Evolutionary conservation across 2,113 vertebrate genomes (phyloP).

Genomic region (Aleadryas rufinucha): DNA sequence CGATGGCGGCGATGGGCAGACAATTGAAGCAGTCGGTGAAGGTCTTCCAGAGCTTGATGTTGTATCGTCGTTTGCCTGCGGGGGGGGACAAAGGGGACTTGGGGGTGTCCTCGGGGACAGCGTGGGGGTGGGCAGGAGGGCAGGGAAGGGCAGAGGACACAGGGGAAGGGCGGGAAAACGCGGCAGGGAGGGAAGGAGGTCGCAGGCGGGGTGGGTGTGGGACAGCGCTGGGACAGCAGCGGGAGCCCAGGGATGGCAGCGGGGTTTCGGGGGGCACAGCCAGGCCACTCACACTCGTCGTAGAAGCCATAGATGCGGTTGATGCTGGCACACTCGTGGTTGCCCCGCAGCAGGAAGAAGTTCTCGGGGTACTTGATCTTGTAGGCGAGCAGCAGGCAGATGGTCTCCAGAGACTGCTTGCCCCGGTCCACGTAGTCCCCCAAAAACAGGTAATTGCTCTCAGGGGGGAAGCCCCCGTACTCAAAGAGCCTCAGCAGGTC

Average conservation of each 20-base stretch:
- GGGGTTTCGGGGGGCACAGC: accelerated
- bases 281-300: constrained; percentile 85
- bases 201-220: constrained; percentile 35
- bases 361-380: constrained; percentile 91
- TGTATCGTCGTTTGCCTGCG: constrained; percentile 97
- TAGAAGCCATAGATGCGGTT: constrained; percentile 98
- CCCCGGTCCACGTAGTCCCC: constrained; percentile 86
- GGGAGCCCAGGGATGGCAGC: accelerated
- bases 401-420: constrained; percentile 91
- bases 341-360: constrained; percentile 94
- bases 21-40: constrained; percentile 99
- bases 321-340: constrained; percentile 97
- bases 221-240: accelerated
- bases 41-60: constrained; percentile 98
- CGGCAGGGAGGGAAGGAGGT: not conserved
- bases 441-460: constrained; percentile 92
- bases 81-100: accelerated
- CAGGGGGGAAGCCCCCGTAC: constrained; percentile 93
- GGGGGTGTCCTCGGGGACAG: not conserved
- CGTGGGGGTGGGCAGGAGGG: not conserved
- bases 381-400: constrained; percentile 88
- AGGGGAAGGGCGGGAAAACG: not conserved
- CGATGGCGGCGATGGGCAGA: constrained; percentile 92
- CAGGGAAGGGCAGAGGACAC: not conserved
- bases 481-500: constrained; percentile 92